Evolutionary conservation across 2,797 vertebrate genomes (phyloP).

Genomic region (Antrozous pallidus): DNA sequence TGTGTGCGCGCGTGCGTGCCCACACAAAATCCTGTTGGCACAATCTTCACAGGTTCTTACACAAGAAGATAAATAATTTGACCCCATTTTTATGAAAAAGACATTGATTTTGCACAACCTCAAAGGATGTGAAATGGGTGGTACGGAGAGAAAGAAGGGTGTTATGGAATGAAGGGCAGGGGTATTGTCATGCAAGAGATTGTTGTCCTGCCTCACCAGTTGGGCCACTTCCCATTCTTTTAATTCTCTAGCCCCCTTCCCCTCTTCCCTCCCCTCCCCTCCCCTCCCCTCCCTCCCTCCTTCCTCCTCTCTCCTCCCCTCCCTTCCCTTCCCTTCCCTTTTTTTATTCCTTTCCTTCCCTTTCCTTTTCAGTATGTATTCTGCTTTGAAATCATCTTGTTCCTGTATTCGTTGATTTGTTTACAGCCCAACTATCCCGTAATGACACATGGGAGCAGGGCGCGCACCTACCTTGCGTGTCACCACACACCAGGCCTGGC

Average conservation of each 20-base stretch:
- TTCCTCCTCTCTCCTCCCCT: too few species aligned
- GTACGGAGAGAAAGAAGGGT: background rate
- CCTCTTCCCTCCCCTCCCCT: background rate
- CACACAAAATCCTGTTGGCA: background rate
- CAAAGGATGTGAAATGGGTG: background rate
- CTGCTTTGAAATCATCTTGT: background rate
- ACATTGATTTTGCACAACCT: background rate
- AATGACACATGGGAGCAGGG: background rate
- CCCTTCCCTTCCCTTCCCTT: too few species aligned
- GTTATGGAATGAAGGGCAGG: background rate
- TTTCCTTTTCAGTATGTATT: background rate
- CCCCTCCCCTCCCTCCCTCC: background rate
- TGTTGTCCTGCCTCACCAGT: background rate
- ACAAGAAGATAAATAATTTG: background rate
- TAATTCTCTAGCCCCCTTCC: too few species aligned
- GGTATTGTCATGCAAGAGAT: background rate
- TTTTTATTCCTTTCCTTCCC: too few species aligned
- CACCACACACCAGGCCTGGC: background rate
- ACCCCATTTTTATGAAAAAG: conserved; percentile 26
- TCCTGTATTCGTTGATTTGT: conserved; percentile 30
- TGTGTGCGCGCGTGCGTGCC: too few species aligned
- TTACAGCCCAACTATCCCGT: background rate
- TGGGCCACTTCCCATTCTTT: background rate
- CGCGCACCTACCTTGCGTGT: background rate
- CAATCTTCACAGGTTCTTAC: background rate